Base-by-base conservation (phyloP, 2,113 vertebrate species). In the Brevimyrus niger region DNA sequence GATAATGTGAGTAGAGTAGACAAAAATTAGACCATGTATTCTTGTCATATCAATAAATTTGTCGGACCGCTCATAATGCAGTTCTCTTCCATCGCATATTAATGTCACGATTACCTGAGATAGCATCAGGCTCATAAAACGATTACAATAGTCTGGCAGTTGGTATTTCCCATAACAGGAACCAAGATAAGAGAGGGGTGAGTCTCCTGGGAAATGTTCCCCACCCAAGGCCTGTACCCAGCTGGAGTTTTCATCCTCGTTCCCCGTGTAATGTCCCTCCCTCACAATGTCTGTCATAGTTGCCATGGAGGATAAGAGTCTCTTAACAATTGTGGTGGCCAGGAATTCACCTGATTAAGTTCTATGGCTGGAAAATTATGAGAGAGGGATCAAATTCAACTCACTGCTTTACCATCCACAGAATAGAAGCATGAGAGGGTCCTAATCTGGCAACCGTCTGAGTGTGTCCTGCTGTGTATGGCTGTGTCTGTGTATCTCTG, bases 111-210 rank as follows among this genome's bases (percentile, higher is more conserved):
- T 31, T 69, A 61, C 27, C 38, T 84, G 73, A 51, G 51, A 61
- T 88, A 82, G 48, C 48, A 27, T 38, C 27, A 42, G 69, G 13
- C 46, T 88, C 46, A 73, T 80, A 53, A 82, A 73, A 48, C 1
- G 38, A 23, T 84, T 58, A 85, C 69, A 84, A 61, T 89, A 55
- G 50, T 31, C 51, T 85, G 51, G 51, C 11, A 47, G 10, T 23
- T 84, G 38, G 76, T 84, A 89, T 58, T 89, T 84, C 50, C 76
- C 21, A 44, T 46, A 85, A 58, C 88, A 61, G 80, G 80, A 85
- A 58, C 51, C n/a, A 83, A 42, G 15, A 88, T 88, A 38, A 76
- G 19, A 51, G 69, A 50, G 9, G 13, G 44, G 50, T 27, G 88
- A 83, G 73, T 44, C 17, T n/a, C 21, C 76, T 11, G 21, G 21